These are phyloP conservation scores for Drosophila arizonae DNA, from an alignment of 1,140 invertebrate genomes.

Conservation along the genomic window DNA sequence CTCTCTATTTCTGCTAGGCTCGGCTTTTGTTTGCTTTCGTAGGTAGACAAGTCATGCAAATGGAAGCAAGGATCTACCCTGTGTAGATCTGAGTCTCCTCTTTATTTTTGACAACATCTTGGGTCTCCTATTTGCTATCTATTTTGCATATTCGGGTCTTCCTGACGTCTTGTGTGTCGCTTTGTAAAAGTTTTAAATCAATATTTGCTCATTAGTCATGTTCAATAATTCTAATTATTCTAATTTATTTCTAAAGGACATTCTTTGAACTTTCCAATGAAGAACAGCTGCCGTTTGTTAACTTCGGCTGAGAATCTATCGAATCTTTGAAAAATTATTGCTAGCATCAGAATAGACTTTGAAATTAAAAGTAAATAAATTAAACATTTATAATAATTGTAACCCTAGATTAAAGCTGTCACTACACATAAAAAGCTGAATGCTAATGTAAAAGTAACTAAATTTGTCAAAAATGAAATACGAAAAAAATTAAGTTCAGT, in stretches of 20 bases:
- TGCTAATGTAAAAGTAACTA: no score
- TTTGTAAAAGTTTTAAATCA: conserved; percentile 53
- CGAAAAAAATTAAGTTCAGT: no score
- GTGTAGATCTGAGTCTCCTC: conserved; percentile 8
- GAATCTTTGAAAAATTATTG: background rate
- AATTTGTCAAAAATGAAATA: no score
- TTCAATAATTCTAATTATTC: conserved; percentile 72
- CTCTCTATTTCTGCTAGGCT: background rate
- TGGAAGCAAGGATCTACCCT: conserved; percentile 20
- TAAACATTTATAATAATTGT: no score
- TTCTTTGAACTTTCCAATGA: conserved; percentile 10
- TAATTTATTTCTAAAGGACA: conserved; percentile 40
- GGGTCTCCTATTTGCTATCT: conserved; percentile 56
- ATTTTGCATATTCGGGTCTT: conserved; percentile 58
- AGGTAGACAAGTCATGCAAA: conserved; percentile 35
- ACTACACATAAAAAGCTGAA: no score
- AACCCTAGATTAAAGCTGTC: no score
- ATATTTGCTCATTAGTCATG: conserved; percentile 77
- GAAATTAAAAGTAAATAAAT: no score
- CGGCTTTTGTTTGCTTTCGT: background rate
- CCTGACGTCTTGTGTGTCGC: conserved; percentile 24
- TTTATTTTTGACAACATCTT: background rate
- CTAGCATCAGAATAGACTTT: no score
- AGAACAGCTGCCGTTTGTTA: background rate
- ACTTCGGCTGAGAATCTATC: background rate